Conservation (phyloP, 2,888 invertebrate genomes). For the Aphodius sticticus region DNA sequence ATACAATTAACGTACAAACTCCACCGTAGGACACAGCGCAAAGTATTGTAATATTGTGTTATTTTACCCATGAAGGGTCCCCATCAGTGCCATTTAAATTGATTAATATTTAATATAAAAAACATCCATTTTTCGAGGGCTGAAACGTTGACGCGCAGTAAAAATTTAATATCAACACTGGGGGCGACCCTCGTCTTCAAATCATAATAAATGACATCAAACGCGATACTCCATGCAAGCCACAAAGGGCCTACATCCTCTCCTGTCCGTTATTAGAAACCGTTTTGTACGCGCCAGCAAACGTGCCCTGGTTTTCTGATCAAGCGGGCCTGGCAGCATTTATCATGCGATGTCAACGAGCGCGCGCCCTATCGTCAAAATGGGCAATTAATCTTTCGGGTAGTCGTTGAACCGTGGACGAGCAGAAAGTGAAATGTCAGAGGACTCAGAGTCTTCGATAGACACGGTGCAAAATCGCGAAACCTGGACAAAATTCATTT, state of each 20-base stretch:
- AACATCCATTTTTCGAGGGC: neutral
- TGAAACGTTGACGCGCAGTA: neutral
- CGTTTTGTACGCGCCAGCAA: neutral
- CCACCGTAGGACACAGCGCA: too few species aligned
- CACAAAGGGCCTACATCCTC: neutral
- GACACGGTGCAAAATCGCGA: too few species aligned
- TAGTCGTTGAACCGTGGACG: neutral
- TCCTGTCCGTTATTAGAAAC: neutral
- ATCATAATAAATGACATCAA: neutral
- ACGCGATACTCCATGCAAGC: neutral
- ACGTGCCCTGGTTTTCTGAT: neutral
- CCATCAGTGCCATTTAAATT: too few species aligned
- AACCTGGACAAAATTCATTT: too few species aligned
- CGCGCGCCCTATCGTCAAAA: neutral
- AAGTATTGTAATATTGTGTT: too few species aligned
- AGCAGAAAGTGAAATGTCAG: slow-evolving; percentile 4
- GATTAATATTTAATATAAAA: neutral
- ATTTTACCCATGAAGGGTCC: too few species aligned
- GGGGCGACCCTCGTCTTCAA: neutral
- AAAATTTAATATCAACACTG: slow-evolving; percentile 4
- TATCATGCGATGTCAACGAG: neutral
- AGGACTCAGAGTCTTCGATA: neutral
- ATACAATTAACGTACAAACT: too few species aligned
- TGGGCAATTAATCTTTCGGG: neutral
- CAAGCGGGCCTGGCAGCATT: neutral